A percentile compares a stretch with the other conserved stretches of the same genome.
Conservation (phyloP, 2,888 invertebrate species). For the Phytoseiulus persimilis region DNA sequence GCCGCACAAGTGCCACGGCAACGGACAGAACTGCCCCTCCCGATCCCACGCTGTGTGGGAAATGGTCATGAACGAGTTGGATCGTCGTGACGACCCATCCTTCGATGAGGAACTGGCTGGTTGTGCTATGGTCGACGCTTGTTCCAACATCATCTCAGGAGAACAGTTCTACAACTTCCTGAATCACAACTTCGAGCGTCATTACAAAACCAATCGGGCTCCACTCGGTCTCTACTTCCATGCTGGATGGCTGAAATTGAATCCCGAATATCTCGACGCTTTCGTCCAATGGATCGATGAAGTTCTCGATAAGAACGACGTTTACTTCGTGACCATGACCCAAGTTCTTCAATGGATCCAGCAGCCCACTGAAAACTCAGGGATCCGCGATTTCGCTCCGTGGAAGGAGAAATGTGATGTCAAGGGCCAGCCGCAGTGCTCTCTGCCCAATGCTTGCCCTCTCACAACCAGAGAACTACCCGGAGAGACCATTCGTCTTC, state of each 20-base stretch:
- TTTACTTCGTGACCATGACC: constrained; percentile 82
- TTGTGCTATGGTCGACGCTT: constrained; percentile 89
- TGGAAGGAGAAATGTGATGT: constrained; percentile 94
- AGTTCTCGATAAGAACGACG: constrained; percentile 76
- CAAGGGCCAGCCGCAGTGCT: constrained; percentile 84
- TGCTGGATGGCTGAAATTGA: constrained; percentile 79
- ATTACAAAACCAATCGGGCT: constrained; percentile 83
- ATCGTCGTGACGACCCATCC: constrained; percentile 82
- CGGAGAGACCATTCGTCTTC: constrained; percentile 79
- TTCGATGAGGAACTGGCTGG: constrained; percentile 83
- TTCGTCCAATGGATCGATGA: constrained; percentile 86
- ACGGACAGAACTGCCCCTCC: constrained; percentile 78
- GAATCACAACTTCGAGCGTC: constrained; percentile 87
- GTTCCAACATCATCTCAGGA: constrained; percentile 80
- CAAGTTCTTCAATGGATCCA: constrained; percentile 93
- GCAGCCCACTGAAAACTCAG: constrained; percentile 76
- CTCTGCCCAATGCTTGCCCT: constrained; percentile 80
- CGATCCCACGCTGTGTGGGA: constrained; percentile 85
- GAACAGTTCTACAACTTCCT: constrained; percentile 74
- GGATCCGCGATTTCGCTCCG: constrained; percentile 79
- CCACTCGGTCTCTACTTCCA: constrained; percentile 77
- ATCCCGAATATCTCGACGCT: constrained; percentile 82
- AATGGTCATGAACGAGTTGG: constrained; percentile 90
- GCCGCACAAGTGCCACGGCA: constrained; percentile 67
- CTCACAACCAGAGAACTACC: constrained; percentile 74